Evolutionary conservation across 1,140 invertebrate species (phyloP), one percentile per base, ranked within the genome.

Genomic region (Drosophila novamexicana): DNA sequence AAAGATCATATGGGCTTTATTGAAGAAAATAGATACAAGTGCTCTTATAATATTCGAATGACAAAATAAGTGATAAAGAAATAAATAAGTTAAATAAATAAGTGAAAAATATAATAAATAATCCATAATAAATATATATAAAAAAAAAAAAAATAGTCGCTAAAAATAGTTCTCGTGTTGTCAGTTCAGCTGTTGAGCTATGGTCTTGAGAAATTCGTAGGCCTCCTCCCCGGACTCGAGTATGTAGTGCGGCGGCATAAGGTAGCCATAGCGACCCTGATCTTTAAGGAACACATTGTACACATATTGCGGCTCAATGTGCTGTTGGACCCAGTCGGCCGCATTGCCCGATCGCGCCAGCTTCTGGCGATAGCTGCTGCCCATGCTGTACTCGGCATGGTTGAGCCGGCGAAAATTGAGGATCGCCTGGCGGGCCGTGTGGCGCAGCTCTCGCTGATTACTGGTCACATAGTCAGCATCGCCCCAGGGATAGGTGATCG

Each of bases 251-350:
- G 95, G 94, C 1, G 97, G 96, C 45, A 97, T 94, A 49, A 97
- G 91, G 83, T 98, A 98, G 16, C 97, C 97, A 72, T 95, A 95
- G 6, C 92, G 93, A 16, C 96, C 96, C 45, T 94, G 94, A 81
- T 96, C 96, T n/a, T 96, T 94, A 32, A 98, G 93, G 90, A 97
- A 97, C 12, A 97, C 93, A n/a, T 96, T 95, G 84, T 96, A 98
- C 0, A 96, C 93, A 75, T 96, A 95, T 71, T 96, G 95, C 34
- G 96, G 94, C 12, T 94, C 94, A 10, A 94, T 94, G 32, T 93
- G 93, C 8, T 94, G 94, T 90, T 95, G 95, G 0, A 95, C 95
- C 95, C 95, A 97, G 77, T 96, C 96, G 81, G 95, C 95, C 0
- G 95, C 94, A 88, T 95, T 95, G 10, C 96, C 92, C 1, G 90